Base-by-base conservation (phyloP, 64 coral and sea anemone genomes). In the Montipora sp. region DNA sequence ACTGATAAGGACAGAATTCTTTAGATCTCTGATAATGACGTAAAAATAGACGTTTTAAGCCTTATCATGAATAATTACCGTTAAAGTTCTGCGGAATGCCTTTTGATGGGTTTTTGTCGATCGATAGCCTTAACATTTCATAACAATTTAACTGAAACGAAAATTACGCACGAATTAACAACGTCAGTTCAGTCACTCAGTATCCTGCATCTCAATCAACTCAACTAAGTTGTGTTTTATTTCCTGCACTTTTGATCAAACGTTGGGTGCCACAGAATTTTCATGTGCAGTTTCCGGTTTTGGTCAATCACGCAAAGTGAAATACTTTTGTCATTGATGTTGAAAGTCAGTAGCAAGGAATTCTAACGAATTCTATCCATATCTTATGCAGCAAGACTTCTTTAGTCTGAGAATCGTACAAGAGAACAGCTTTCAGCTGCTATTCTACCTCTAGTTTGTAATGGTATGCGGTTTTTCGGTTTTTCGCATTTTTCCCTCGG, bases 1-100 rank as follows among this genome's bases (percentile, higher is more conserved):
- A 71, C 67, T 71, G 67, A 71, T 71, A 71, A 71, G 8, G 67
- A 71, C 67, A 71, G 67, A 71, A 71, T 71, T 71, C 67, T 71
- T 71, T 71, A 71, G n/a, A 71, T 71, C 67, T 71, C 67, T 71
- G 67, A 71, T 71, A 71, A 71, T 71, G 67, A 71, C 8, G 67
- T 71, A 71, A 22, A 71, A 71, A 71, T 71, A 71, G 67, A 71
- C 67, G 67, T 71, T 71, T 71, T 71, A 71, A 65, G 20, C 67
- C 67, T 71, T 71, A 71, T 63, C 59, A 9, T 71, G 67, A 71
- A 71, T 71, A 71, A 63, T 63, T 71, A 71, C 67, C 27, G 67
- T 71, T 71, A 71, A 71, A n/a, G 67, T 71, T 71, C 67, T 71
- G 67, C 67, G 67, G 67, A 71, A 71, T 71, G 16, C 67, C 67